Percentiles rank a stretch among this genome's conserved stretches.
Conservation (phyloP, 92 coral and sea anemone species). For the Nematostella vectensis region DNA sequence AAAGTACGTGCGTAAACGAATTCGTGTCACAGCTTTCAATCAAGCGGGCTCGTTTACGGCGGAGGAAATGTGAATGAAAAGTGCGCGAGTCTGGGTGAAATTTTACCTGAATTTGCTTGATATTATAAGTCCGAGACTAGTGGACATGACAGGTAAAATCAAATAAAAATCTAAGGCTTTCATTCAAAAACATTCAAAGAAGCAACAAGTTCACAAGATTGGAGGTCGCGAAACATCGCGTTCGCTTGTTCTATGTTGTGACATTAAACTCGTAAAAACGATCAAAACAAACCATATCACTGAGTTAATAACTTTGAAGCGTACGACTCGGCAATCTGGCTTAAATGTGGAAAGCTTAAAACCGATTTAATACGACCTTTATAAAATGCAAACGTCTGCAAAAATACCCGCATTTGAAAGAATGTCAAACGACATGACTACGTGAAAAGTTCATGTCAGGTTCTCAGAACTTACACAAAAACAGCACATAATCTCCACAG, state of each 20-base stretch:
- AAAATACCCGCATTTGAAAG: slow-evolving; percentile 25
- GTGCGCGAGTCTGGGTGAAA: too few species aligned
- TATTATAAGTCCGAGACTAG: too few species aligned
- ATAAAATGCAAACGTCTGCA: slow-evolving; percentile 39
- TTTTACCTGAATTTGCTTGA: too few species aligned
- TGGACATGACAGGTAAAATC: slow-evolving; percentile 12
- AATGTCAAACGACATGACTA: slow-evolving; percentile 31
- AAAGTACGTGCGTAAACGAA: too few species aligned
- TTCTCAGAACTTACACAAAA: slow-evolving; percentile 4
- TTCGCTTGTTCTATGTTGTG: neutral
- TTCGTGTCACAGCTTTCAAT: too few species aligned
- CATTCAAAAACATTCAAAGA: slow-evolving; percentile 25
- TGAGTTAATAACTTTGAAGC: neutral
- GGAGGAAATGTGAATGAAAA: too few species aligned
- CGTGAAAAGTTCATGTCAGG: slow-evolving; percentile 34
- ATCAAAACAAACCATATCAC: slow-evolving; percentile 1
- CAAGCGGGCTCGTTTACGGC: too few species aligned
- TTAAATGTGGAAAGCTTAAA: neutral
- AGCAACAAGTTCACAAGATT: slow-evolving; percentile 53
- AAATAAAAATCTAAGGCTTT: slow-evolving; percentile 9
- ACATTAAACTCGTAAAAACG: slow-evolving; percentile 5
- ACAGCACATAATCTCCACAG: too few species aligned
- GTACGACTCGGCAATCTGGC: neutral
- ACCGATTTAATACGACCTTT: neutral
- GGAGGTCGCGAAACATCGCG: neutral